phyloP scores from a whole-genome alignment of 1,140 invertebrate genomes.

The Akabosia matsudoensis region DNA sequence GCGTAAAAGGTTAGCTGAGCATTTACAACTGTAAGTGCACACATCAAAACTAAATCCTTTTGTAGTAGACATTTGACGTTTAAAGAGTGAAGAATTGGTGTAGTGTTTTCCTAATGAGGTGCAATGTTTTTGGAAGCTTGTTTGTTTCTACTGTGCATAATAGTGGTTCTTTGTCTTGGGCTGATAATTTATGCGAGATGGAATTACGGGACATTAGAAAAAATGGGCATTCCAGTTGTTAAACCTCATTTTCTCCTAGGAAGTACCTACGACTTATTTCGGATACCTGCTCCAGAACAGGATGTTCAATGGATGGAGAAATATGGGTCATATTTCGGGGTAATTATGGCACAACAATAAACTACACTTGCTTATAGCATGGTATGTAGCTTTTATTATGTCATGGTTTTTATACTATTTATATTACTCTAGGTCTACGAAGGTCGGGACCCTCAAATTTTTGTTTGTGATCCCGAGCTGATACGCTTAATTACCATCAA shows the following conservation, averaged over 20 bases:
- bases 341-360: constrained; percentile 17
- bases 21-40: background rate
- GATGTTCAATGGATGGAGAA: constrained; percentile 23
- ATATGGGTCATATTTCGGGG: constrained; percentile 32
- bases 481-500: constrained; percentile 56
- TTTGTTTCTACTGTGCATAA: background rate
- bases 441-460: constrained; percentile 27
- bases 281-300: background rate
- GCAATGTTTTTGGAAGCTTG: background rate
- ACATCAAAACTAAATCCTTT: background rate
- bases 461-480: constrained; percentile 52
- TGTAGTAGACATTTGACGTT: background rate
- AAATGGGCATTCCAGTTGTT: constrained; percentile 28
- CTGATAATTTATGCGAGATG: constrained; percentile 31
- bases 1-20: background rate
- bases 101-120: background rate
- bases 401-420: no score
- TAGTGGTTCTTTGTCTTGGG: background rate
- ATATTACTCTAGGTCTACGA: constrained; percentile 34
- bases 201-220: constrained; percentile 33
- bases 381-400: no score
- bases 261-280: constrained; percentile 16
- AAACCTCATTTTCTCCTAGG: constrained; percentile 33
- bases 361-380: no score
- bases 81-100: no score